Evolutionary conservation across 2,797 vertebrate species (phyloP), one percentile per base, ranked within the genome.

Genomic region (Eutrigla gurnardus): DNA sequence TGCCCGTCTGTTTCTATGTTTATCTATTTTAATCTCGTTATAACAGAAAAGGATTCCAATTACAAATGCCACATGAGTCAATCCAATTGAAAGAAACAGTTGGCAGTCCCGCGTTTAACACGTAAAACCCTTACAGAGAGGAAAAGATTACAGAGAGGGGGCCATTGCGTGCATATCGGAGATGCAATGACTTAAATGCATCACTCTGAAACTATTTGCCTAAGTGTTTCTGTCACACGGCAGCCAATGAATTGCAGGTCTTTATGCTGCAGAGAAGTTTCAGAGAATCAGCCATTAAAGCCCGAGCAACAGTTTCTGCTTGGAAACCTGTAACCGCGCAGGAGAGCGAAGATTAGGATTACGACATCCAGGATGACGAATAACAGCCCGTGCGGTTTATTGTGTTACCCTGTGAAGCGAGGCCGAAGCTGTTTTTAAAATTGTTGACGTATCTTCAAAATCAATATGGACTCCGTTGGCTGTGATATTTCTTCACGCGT

Each of bases 11-110:
- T 43, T 86, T 87, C 81, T 82, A 88, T 81, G 82, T 83, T 83
- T 87, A 79, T 84, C 82, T 80, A 78, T 91, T 91, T 86, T 77
- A 92, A 92, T 92, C 91, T 91, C 83, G 88, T 91, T 87, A 84
- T 77, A 75, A 88, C 89, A 80, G 70, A 74, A 83, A 88, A 85
- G 75, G 72, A 88, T 86, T 89, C 61, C 81, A 76, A 80, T 84
- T 85, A 70, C 75, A 88, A 89, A 89, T 82, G 85, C 53, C 64
- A 65, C 53, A 43, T 73, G 82, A 84, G 88, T 73, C 81, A 90
- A 91, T 89, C 87, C 89, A 90, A 89, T 89, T 92, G 82, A 73
- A 85, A 77, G 25, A 60, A 88, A 57, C 84, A 87, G 86, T 89
- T 89, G 82, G 84, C 80, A 82, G 85, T 74, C 63, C 53, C 25